Evolutionary conservation across 2,113 vertebrate species (phyloP).

Genomic region (Clarias magur): DNA sequence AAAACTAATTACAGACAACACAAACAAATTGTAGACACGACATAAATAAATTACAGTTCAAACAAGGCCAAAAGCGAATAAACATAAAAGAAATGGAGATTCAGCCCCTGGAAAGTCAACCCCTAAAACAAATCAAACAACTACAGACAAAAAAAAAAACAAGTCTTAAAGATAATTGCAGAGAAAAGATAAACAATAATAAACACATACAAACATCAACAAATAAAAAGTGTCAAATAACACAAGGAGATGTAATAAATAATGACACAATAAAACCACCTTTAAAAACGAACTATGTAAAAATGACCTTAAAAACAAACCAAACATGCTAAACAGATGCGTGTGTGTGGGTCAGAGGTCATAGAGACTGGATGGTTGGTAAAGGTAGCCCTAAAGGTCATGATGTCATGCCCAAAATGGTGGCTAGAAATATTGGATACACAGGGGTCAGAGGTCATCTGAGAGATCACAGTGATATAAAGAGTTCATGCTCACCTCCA

Average conservation of each 20-base stretch:
- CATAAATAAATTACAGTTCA: no score
- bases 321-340: background rate
- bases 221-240: no score
- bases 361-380: constrained; percentile 12
- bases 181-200: no score
- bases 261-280: background rate
- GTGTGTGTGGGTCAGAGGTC: constrained; percentile 11
- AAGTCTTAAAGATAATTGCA: no score
- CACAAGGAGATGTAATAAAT: background rate
- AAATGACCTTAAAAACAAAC: background rate
- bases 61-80: no score
- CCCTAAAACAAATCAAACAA: no score
- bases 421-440: constrained; percentile 57
- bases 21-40: no score
- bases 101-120: accelerated
- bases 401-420: constrained; percentile 52
- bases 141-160: no score
- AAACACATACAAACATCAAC: no score
- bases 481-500: constrained; percentile 65
- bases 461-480: constrained; percentile 47
- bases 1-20: no score
- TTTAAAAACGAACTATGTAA: background rate
- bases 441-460: constrained; percentile 65
- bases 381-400: constrained; percentile 41
- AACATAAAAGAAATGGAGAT: background rate